A percentile compares a stretch with the other conserved stretches of the same genome.
Conservation (phyloP, 2,113 vertebrate genomes). For the Astatotilapia flaviijosephi region DNA sequence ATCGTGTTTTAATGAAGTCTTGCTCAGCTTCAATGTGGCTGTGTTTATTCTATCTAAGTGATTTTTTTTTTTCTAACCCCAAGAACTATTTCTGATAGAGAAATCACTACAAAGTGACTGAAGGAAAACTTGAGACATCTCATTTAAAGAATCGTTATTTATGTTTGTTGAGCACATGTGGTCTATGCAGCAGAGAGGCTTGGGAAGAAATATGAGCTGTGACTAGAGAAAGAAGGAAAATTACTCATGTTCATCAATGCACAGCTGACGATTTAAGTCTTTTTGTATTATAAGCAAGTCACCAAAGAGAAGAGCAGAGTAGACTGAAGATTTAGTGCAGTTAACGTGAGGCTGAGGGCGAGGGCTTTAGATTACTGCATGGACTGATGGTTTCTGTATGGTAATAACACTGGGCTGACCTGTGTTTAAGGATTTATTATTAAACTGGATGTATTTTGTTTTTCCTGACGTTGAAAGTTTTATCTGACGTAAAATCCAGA, state of each 20-base stretch:
- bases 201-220: not conserved
- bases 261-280: conserved; percentile 12
- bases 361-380: conserved; percentile 14
- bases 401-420: conserved; percentile 37
- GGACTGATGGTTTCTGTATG: not conserved
- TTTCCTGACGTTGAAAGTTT: not conserved
- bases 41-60: not conserved
- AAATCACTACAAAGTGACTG: conserved; percentile 16
- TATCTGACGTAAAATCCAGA: not conserved
- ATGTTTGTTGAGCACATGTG: conserved; percentile 20
- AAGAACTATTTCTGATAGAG: conserved; percentile 8
- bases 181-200: conserved; percentile 40
- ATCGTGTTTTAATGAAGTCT: not conserved
- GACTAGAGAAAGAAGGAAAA: not conserved
- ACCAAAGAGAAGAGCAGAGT: conserved; percentile 52
- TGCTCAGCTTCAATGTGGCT: not conserved
- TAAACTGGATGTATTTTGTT: conserved; percentile 22
- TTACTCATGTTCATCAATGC: not conserved
- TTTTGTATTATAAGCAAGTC: conserved; percentile 18
- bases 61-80: not conserved
- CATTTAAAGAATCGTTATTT: not conserved
- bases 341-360: not conserved
- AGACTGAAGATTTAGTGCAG: not conserved
- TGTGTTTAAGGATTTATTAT: conserved; percentile 23
- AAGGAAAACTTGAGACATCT: conserved; percentile 7